Base-by-base conservation (phyloP, 2,888 invertebrate species). In the Danaus chrysippus region DNA sequence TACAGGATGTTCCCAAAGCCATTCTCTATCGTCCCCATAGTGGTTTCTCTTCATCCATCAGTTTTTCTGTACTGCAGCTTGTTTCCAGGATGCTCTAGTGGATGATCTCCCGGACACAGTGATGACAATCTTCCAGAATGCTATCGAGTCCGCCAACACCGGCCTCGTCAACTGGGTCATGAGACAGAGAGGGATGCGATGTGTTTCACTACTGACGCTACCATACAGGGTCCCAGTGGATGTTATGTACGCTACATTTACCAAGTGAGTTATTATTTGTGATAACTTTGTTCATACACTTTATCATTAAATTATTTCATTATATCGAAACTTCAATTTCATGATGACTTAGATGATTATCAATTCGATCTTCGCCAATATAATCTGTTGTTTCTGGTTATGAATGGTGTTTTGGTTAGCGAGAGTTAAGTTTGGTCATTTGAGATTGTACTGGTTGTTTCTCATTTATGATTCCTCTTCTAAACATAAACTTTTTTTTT, bases 81-180 rank as follows among this genome's bases (percentile, higher is more conserved):
- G 65, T 79, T 64, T 77, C 10, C 65, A 97, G 96, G 96, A 97
- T 86, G 96, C 98, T 12, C 91, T 97, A 66, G 93, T 95, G 41
- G 97, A 96, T 67, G 95, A 96, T 79, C 93, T 98, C 70, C 98
- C 98, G 10, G 97, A 97, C 78, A 95, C 96, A 0, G 97, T 98
- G 73, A 93, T 97, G 84, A 95, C 94, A 72, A 95, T 97, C 76
- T 96, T 98, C 83, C 97, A 98, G 92, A 96, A 97, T 78, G 98
- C 97, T 0, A 97, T 98, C 70, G 97, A 98, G 79, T 94, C 96
- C 0, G 97, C 98, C 0, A 98, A 98, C 86, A 96, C 95, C 77
- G 98, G 98, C 2, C 84, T 98, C 34, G 92, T 97, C 61, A 97
- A 97, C 84, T 98, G 97, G 96, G 88, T 98, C 68, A 96, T 97